Evolutionary conservation across 1,140 invertebrate species (phyloP).

Genomic region (Cydia strobilella): DNA sequence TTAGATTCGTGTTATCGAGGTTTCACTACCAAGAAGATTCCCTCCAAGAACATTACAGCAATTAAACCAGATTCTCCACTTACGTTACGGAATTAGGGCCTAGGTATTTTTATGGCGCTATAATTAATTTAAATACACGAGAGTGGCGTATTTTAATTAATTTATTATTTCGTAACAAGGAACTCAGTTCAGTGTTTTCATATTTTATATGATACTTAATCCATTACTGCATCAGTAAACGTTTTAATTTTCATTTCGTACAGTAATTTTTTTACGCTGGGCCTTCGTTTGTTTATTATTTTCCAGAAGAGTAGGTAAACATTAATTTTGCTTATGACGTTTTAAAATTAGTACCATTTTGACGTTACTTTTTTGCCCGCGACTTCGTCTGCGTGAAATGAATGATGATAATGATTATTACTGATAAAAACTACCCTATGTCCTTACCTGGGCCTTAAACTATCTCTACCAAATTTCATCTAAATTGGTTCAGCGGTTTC

Average conservation of each 20-base stretch:
- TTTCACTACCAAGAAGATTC: not conserved
- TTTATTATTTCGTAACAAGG: constrained; percentile 10
- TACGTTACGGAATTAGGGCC: not conserved
- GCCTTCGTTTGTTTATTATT: too few species aligned
- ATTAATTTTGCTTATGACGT: too few species aligned
- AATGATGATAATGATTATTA: too few species aligned
- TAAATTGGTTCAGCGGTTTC: too few species aligned
- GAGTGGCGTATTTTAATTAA: constrained; percentile 14
- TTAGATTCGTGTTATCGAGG: not conserved
- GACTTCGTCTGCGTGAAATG: too few species aligned
- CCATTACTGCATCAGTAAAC: not conserved
- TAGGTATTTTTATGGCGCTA: constrained; percentile 1
- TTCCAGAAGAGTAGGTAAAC: too few species aligned
- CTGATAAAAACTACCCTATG: too few species aligned
- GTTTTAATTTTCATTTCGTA: not conserved
- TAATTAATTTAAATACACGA: constrained; percentile 21
- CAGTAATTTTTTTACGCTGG: not conserved
- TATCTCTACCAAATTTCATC: too few species aligned
- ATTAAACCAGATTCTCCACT: constrained; percentile 12
- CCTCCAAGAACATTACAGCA: constrained; percentile 5
- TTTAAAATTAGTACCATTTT: too few species aligned
- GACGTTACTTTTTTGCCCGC: too few species aligned
- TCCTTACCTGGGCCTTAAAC: too few species aligned
- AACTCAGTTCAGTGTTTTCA: not conserved
- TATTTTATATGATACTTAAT: constrained; percentile 1